Percentiles rank a stretch among this genome's conserved stretches.
Conservation (phyloP, 2,888 invertebrate genomes). For the Hyposoter dolosus region DNA sequence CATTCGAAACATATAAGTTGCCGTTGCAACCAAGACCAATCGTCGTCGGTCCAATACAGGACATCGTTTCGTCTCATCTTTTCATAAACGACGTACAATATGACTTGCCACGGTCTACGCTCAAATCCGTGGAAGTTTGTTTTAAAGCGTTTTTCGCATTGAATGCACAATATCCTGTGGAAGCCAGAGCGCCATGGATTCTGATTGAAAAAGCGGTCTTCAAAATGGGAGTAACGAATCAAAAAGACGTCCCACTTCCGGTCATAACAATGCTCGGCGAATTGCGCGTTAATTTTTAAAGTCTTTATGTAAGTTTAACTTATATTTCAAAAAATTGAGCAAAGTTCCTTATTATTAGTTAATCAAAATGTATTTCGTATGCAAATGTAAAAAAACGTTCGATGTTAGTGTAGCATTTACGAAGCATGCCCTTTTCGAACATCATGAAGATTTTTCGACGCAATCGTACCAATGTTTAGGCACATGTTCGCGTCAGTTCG, state of each 20-base stretch:
- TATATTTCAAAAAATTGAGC: not conserved
- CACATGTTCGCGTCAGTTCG: conserved; percentile 6
- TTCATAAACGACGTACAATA: conserved; percentile 21
- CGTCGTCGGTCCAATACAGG: conserved; percentile 2
- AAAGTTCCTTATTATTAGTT: not conserved
- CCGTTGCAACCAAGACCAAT: conserved; percentile 30
- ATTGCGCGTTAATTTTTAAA: not conserved
- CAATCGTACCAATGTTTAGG: conserved; percentile 16
- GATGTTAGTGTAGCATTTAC: conserved; percentile 14
- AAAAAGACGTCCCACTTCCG: conserved; percentile 3
- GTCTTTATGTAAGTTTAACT: not conserved
- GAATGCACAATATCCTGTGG: conserved; percentile 15
- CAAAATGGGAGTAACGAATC: not conserved
- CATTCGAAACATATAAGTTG: not conserved
- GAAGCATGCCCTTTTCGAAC: conserved; percentile 12
- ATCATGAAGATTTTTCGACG: not conserved
- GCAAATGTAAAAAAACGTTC: conserved; percentile 9
- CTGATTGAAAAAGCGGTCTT: conserved; percentile 7
- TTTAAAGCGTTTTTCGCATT: conserved; percentile 37
- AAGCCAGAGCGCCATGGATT: conserved; percentile 13
- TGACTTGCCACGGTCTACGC: not conserved
- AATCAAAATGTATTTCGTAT: conserved; percentile 3
- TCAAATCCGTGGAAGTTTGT: conserved; percentile 34
- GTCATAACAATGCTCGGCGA: conserved; percentile 14
- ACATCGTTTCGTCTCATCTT: conserved; percentile 15